phyloP scores from a whole-genome alignment of 2,797 vertebrate genomes.

The Smutsia temminckii region DNA sequence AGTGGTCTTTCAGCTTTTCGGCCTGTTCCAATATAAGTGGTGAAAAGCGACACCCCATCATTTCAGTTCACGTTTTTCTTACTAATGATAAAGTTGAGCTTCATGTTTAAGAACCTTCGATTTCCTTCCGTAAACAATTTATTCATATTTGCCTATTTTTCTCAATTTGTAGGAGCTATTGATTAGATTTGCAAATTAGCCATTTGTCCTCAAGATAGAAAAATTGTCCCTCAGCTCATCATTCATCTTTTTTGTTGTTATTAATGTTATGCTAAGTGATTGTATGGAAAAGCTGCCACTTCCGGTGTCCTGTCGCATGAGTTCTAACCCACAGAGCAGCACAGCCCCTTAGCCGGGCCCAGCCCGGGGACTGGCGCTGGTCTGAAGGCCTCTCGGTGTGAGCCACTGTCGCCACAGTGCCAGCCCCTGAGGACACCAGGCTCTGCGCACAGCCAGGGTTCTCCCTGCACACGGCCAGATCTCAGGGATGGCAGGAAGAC shows the following conservation, averaged over 20 bases:
- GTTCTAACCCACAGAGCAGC: background rate
- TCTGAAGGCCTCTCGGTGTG: background rate
- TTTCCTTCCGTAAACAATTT: background rate
- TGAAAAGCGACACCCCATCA: background rate
- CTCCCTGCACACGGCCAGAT: too few relatives aligned
- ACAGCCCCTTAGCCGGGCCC: background rate
- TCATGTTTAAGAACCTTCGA: background rate
- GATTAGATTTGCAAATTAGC: background rate
- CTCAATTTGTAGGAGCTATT: background rate
- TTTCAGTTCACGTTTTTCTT: background rate
- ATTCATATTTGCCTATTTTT: background rate
- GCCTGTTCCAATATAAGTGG: background rate
- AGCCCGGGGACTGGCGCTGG: background rate
- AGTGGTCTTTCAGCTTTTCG: too few relatives aligned
- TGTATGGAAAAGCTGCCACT: accelerated
- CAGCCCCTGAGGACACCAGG: too few relatives aligned
- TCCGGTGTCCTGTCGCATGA: background rate
- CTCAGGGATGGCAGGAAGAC: background rate
- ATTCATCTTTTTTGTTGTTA: background rate
- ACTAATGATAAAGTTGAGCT: background rate
- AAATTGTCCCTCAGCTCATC: background rate
- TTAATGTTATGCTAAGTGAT: too few relatives aligned
- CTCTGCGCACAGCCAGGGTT: background rate
- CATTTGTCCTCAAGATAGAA: background rate
- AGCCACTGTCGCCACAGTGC: background rate